phyloP scores from a whole-genome alignment of 2,113 vertebrate genomes.

The Tympanuchus pallidicinctus region DNA sequence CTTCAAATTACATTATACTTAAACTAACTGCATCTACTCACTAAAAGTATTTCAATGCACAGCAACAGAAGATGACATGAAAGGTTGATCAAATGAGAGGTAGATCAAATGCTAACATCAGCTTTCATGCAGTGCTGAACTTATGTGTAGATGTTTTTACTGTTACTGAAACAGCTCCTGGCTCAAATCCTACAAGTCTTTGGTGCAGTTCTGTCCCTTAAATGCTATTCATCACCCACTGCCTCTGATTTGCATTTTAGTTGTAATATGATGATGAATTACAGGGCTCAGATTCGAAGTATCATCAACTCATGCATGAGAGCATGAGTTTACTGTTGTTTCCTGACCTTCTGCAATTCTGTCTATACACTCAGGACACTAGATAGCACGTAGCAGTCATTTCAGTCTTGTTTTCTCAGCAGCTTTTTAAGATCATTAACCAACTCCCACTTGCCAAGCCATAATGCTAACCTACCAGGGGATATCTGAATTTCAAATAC shows the following conservation, averaged over 20 bases:
- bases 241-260: not conserved
- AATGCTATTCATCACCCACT: not conserved
- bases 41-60: not conserved
- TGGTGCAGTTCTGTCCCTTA: not conserved
- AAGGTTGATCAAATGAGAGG: not conserved
- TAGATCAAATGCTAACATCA: not conserved
- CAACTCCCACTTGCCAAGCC: not conserved
- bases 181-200: not conserved
- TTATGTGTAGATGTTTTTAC: not conserved
- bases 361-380: not conserved
- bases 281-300: not conserved
- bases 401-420: not conserved
- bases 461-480: not conserved
- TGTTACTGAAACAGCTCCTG: not conserved
- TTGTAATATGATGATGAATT: not conserved
- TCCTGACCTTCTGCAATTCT: not conserved
- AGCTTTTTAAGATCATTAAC: not conserved
- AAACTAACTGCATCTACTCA: not conserved
- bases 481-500: not conserved
- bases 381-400: not conserved
- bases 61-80: not conserved
- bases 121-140: not conserved
- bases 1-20: constrained; percentile 24
- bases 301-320: not conserved
- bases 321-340: not conserved